These are phyloP conservation scores for Muscina levida DNA, from an alignment of 2,888 invertebrate species.

Conservation along the genomic window DNA sequence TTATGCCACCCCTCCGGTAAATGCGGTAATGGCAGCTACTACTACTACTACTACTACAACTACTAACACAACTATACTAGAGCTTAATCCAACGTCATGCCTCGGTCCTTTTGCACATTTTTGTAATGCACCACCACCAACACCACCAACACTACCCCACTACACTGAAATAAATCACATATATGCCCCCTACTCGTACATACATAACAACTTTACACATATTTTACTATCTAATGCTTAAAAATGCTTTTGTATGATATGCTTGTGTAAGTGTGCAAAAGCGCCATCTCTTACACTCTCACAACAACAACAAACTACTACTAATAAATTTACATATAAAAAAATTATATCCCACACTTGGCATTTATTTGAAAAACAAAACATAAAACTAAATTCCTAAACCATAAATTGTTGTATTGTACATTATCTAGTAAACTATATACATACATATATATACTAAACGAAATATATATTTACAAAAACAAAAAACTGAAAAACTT, in stretches of 20 bases:
- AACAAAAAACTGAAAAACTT: constrained; percentile 18
- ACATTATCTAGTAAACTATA: constrained; percentile 54
- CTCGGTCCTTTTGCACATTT: constrained; percentile 10
- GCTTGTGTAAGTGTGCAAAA: neutral
- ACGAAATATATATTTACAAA: constrained; percentile 49
- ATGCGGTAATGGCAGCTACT: too few relatives aligned
- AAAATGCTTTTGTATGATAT: constrained; percentile 25
- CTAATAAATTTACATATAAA: constrained; percentile 39
- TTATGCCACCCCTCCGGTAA: too few relatives aligned
- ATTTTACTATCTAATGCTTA: neutral
- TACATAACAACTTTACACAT: too few relatives aligned
- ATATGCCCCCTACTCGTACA: too few relatives aligned
- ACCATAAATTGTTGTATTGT: constrained; percentile 55
- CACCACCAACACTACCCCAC: neutral
- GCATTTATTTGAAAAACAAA: constrained; percentile 22
- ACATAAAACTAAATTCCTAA: constrained; percentile 18
- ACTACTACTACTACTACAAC: too few relatives aligned
- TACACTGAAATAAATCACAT: neutral
- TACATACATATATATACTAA: constrained; percentile 30
- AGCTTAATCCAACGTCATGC: constrained; percentile 21
- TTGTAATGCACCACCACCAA: constrained; percentile 7
- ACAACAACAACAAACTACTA: constrained; percentile 47
- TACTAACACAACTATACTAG: neutral
- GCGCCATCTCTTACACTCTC: constrained; percentile 24
- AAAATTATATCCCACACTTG: constrained; percentile 42